Percentiles rank a stretch among this genome's conserved stretches.
Conservation (phyloP, 2,797 vertebrate genomes). For the Euthynnus affinis region DNA sequence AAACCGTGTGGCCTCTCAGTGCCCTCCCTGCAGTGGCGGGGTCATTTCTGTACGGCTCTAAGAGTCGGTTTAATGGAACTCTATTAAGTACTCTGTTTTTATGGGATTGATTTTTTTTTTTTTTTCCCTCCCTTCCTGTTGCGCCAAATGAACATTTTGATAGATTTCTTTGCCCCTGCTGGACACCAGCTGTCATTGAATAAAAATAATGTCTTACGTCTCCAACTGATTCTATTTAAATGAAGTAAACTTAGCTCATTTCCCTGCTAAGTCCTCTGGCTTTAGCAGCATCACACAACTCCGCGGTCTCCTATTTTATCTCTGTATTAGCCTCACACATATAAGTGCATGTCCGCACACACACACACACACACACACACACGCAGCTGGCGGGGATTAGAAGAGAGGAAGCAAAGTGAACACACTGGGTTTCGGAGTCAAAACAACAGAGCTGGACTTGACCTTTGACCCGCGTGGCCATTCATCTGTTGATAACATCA, state of each 20-base stretch:
- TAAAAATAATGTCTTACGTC: conserved; percentile 59
- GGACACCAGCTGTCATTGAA: conserved; percentile 67
- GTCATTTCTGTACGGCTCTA: conserved; percentile 63
- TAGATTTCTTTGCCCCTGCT: conserved; percentile 70
- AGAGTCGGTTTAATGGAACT: conserved; percentile 76
- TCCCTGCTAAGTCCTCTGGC: conserved; percentile 52
- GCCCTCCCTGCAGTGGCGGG: conserved; percentile 62
- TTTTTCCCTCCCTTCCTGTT: no score
- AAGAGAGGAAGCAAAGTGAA: conserved; percentile 70
- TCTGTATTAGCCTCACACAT: conserved; percentile 56
- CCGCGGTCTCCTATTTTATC: conserved; percentile 26
- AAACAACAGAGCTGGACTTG: conserved; percentile 80
- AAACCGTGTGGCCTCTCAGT: conserved; percentile 67
- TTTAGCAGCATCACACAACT: conserved; percentile 31
- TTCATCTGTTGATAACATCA: conserved; percentile 81
- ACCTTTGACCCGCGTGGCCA: conserved; percentile 73
- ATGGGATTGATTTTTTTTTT: conserved; percentile 79
- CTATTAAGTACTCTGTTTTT: conserved; percentile 78
- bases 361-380: conserved; percentile 60
- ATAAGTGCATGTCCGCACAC: conserved; percentile 33
- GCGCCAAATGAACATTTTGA: conserved; percentile 76
- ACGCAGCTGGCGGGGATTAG: conserved; percentile 77
- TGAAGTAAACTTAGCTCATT: conserved; percentile 58
- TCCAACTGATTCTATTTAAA: conserved; percentile 73
- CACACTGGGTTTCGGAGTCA: conserved; percentile 71